A percentile compares a stretch with the other conserved stretches of the same genome.
Conservation (phyloP, 2,888 invertebrate genomes). For the Sesia bembeciformis region DNA sequence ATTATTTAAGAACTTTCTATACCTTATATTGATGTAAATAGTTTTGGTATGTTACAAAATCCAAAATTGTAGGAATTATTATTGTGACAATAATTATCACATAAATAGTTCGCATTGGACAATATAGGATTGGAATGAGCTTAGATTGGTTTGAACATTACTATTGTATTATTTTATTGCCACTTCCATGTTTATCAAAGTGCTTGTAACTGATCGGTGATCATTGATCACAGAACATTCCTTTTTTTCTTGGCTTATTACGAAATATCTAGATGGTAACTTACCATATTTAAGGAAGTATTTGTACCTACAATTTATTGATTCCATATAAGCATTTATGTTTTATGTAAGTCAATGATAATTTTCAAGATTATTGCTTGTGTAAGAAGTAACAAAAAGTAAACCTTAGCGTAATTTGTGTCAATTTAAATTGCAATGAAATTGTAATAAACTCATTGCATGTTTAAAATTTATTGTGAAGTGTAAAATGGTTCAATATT, state of each 20-base stretch:
- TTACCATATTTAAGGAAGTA: not conserved
- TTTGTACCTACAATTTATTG: not conserved
- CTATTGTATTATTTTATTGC: slow-evolving; percentile 1
- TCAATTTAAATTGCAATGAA: slow-evolving; percentile 9
- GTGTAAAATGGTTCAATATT: no score
- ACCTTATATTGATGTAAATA: no score
- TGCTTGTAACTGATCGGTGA: slow-evolving; percentile 6
- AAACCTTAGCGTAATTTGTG: slow-evolving; percentile 4
- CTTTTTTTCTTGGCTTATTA: no score
- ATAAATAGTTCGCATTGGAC: slow-evolving; percentile 51
- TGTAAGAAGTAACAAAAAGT: not conserved
- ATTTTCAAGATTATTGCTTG: not conserved
- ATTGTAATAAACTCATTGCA: not conserved
- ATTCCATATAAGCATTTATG: not conserved
- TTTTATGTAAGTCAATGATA: not conserved
- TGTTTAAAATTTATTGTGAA: no score
- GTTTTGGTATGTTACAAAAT: slow-evolving; percentile 2
- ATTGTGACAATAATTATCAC: slow-evolving; percentile 68
- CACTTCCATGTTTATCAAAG: slow-evolving; percentile 3
- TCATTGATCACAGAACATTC: not conserved
- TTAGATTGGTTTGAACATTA: slow-evolving; percentile 35
- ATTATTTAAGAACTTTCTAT: no score
- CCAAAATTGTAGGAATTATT: slow-evolving; percentile 30
- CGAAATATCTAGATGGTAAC: no score
- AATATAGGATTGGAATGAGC: slow-evolving; percentile 57